Percentiles rank a stretch among this genome's conserved stretches.
These are phyloP conservation scores for Ptiloglossa arizonensis DNA, from an alignment of 1,140 invertebrate species.

Conservation along the genomic window DNA sequence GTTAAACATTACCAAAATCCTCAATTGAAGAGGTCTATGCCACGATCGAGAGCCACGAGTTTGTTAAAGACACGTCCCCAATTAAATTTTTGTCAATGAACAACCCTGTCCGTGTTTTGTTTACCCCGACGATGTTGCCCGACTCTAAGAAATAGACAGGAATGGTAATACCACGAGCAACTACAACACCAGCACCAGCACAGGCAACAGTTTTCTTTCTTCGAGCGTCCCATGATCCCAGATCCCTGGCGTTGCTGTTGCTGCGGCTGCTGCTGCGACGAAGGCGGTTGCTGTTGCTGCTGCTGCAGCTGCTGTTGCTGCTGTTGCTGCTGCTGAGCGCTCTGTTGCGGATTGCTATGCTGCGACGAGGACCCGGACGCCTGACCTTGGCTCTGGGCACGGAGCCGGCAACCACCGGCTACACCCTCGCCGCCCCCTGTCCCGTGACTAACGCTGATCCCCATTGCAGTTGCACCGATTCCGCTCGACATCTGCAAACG, in stretches of 20 bases:
- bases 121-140: too few relatives aligned
- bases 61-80: too few relatives aligned
- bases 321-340: constrained; percentile 70
- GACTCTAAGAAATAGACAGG: constrained; percentile 53
- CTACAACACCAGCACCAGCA: constrained; percentile 89
- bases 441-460: constrained; percentile 79
- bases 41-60: too few relatives aligned
- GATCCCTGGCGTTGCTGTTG: constrained; percentile 68
- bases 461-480: constrained; percentile 80
- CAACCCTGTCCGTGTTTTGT: too few relatives aligned
- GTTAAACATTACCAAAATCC: too few relatives aligned
- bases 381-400: constrained; percentile 76
- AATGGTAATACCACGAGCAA: constrained; percentile 85
- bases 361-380: constrained; percentile 70
- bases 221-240: constrained; percentile 77
- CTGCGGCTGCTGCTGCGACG: constrained; percentile 58
- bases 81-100: too few relatives aligned
- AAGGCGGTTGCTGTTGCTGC: constrained; percentile 58
- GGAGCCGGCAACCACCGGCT: constrained; percentile 74
- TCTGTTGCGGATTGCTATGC: constrained; percentile 70
- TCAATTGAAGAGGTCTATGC: too few relatives aligned
- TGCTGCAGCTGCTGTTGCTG: constrained; percentile 60
- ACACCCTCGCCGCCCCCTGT: constrained; percentile 71
- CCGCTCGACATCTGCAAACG: constrained; percentile 79
- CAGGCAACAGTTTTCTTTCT: constrained; percentile 84